A percentile compares a stretch with the other conserved stretches of the same genome.
phyloP scores from a whole-genome alignment of 2,797 vertebrate genomes.

The Knipowitschia caucasica region DNA sequence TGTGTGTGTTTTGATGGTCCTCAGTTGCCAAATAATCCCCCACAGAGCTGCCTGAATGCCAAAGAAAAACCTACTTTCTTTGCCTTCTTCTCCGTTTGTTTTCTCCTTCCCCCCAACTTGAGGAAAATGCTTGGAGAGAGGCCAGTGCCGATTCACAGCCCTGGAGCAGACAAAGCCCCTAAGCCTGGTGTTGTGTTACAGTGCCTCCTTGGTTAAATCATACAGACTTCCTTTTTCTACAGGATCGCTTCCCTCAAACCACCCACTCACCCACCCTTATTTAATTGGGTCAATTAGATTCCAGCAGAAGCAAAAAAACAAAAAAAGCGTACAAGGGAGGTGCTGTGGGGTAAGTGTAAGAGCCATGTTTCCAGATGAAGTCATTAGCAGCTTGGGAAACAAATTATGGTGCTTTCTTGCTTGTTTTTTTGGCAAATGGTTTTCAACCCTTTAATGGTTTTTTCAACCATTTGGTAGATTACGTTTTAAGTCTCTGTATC shows the following conservation, averaged over 20 bases:
- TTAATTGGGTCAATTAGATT: slow-evolving; percentile 69
- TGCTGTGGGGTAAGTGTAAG: slow-evolving; percentile 38
- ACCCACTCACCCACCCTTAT: slow-evolving; percentile 36
- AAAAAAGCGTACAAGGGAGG: slow-evolving; percentile 34
- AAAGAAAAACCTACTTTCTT: slow-evolving; percentile 30
- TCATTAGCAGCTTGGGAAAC: slow-evolving; percentile 25
- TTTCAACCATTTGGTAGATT: no score
- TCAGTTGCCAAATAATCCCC: slow-evolving; percentile 51
- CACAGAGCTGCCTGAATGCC: slow-evolving; percentile 52
- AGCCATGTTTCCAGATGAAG: slow-evolving; percentile 36
- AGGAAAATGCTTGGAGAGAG: slow-evolving; percentile 55
- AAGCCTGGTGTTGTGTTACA: slow-evolving; percentile 57
- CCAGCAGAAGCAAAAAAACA: slow-evolving; percentile 23
- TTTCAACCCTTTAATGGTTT: no score
- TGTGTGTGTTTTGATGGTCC: slow-evolving; percentile 39
- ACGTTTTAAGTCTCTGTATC: no score
- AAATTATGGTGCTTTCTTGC: neutral
- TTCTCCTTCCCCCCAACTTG: slow-evolving; percentile 20
- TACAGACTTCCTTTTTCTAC: slow-evolving; percentile 43
- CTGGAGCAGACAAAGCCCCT: slow-evolving; percentile 50
- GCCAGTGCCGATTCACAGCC: slow-evolving; percentile 52
- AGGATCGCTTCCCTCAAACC: slow-evolving; percentile 26
- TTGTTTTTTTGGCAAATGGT: slow-evolving; percentile 1
- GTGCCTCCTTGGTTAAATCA: slow-evolving; percentile 44
- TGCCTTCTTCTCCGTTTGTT: slow-evolving; percentile 47